Conservation (phyloP, 2,113 vertebrate genomes). For the Condylura cristata region DNA sequence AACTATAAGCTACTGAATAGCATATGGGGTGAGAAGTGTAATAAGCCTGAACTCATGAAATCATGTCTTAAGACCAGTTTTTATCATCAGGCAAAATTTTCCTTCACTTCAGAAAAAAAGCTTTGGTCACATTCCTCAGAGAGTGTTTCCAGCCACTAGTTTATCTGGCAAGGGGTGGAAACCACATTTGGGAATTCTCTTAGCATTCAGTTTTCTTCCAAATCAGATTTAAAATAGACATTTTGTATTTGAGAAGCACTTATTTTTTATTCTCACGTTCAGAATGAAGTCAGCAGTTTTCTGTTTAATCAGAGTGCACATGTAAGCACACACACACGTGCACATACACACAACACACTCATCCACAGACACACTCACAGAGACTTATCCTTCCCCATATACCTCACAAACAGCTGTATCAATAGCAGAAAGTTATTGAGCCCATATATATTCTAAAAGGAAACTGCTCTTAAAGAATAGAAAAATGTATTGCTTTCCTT, state of each 20-base stretch:
- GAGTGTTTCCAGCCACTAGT: constrained; percentile 37
- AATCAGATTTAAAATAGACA: background rate
- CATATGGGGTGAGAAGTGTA: constrained; percentile 1
- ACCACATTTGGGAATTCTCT: background rate
- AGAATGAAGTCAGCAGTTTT: background rate
- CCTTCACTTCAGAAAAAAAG: constrained; percentile 17
- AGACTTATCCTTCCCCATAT: background rate
- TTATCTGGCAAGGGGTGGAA: background rate
- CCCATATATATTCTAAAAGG: background rate
- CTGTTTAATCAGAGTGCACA: background rate
- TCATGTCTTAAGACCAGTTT: constrained; percentile 41
- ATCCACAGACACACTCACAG: background rate
- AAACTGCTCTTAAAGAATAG: background rate
- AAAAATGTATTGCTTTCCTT: background rate
- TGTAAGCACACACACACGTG: accelerated
- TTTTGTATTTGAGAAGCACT: background rate
- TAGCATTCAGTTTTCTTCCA: background rate
- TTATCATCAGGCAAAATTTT: constrained; percentile 57
- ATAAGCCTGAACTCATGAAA: constrained; percentile 59
- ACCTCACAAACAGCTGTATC: background rate
- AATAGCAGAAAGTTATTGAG: background rate
- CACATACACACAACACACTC: background rate
- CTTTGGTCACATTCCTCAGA: constrained; percentile 6
- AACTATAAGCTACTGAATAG: constrained; percentile 38
- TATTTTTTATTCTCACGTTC: background rate